Percentiles rank a stretch among this genome's conserved stretches.
phyloP scores from a whole-genome alignment of 2,888 invertebrate species.

The Xanthia togata region DNA sequence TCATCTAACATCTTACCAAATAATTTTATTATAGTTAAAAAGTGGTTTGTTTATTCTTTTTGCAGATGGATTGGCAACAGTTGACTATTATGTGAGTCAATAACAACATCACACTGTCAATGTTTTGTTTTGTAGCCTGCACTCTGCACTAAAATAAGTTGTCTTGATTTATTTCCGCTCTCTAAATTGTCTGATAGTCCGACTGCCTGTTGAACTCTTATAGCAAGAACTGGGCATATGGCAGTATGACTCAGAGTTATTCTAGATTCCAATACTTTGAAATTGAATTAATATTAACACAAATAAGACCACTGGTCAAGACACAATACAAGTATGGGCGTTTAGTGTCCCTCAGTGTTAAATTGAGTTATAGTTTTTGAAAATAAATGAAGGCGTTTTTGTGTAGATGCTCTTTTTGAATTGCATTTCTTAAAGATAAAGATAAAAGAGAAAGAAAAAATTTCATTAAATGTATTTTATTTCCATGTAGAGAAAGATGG shows the following conservation, averaged over 20 bases:
- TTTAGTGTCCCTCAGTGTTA: too few relatives aligned
- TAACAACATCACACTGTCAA: constrained; percentile 42
- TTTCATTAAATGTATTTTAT: too few relatives aligned
- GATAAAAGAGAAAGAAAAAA: too few relatives aligned
- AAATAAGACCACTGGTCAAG: too few relatives aligned
- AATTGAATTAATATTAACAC: not conserved
- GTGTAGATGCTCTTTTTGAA: not conserved
- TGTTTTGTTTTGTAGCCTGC: constrained; percentile 62
- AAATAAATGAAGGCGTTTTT: not conserved
- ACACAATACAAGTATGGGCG: too few relatives aligned
- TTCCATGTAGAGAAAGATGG: not conserved
- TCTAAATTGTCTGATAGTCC: not conserved
- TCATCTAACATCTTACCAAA: not conserved
- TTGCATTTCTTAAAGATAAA: too few relatives aligned
- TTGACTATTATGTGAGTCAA: constrained; percentile 65
- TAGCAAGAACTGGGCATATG: not conserved
- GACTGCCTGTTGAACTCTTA: not conserved
- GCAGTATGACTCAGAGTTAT: not conserved
- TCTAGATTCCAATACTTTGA: not conserved
- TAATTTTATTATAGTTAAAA: not conserved
- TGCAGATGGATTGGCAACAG: constrained; percentile 66
- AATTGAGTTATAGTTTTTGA: not conserved
- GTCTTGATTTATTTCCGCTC: not conserved
- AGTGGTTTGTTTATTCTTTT: constrained; percentile 47
- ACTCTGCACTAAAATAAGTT: constrained; percentile 46